Conservation (phyloP, 2,113 vertebrate species). For the Pseudopodoces humilis region DNA sequence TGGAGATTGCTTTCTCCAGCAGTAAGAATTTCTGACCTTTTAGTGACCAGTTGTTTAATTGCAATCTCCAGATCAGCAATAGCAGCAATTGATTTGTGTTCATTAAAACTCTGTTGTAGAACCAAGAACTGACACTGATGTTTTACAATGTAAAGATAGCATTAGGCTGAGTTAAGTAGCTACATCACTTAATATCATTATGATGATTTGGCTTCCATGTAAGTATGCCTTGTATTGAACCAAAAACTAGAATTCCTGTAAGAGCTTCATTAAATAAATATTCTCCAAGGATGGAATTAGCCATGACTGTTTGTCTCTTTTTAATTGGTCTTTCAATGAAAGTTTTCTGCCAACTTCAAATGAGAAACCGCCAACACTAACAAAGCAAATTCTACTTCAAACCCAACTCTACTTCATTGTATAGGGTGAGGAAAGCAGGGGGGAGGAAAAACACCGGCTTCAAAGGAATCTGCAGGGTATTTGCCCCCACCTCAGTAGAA, state of each 20-base stretch:
- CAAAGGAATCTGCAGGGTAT: background rate
- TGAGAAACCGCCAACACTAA: background rate
- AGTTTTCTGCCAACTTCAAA: background rate
- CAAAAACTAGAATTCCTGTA: background rate
- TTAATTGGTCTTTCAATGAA: background rate
- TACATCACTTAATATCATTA: background rate
- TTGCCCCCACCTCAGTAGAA: background rate
- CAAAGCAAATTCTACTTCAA: background rate
- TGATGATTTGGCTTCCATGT: background rate
- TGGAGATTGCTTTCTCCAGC: background rate
- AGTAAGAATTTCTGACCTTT: background rate
- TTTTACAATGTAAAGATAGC: background rate
- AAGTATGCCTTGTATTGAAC: background rate
- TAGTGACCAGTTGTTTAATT: constrained; percentile 1
- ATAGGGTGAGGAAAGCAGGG: background rate
- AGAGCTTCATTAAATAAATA: background rate
- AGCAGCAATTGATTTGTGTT: constrained; percentile 1
- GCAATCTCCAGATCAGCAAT: background rate
- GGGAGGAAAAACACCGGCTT: background rate
- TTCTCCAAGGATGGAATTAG: background rate
- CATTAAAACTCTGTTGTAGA: background rate
- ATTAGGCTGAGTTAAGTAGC: background rate
- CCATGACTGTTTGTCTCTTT: background rate
- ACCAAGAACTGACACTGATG: background rate
- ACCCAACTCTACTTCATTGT: background rate